Base-by-base conservation (phyloP, 2,888 invertebrate genomes). In the Belgica antarctica region DNA sequence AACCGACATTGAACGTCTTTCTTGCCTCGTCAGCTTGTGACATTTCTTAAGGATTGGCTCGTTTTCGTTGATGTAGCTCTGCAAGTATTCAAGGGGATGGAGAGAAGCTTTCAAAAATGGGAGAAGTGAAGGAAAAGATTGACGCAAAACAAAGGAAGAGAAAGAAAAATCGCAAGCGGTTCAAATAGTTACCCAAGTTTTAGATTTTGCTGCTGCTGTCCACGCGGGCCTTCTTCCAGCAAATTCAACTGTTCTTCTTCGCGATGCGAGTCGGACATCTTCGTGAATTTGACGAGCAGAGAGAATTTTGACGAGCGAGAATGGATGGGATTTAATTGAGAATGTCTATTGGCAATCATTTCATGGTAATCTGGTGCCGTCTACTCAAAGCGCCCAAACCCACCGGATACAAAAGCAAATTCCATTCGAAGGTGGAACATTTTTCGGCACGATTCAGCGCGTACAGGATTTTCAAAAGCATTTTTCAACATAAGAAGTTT, bases 181-280 rank as follows among this genome's bases (percentile, higher is more conserved):
- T 59, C 27, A 12, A n/a, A 71, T 82, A 86, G 87, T 91, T 93
- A 96, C 96, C 96, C 96, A 83, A 96, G 87, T 85, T 96, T 95
- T 82, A 96, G 89, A 83, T 94, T 93, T 86, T 96, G 96, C 65
- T 74, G 74, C 74, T 79, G 80, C 74, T 76, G 78, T 82, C 93
- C 92, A 79, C 91, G 87, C 80, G 94, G 89, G 79, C 90, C 93
- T 84, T 96, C 96, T 84, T 96, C 96, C 80, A 97, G 89, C 79
- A 97, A 88, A 77, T 94, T 94, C 79, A 94, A 92, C 83, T 94
- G 94, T 82, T 96, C 93, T 85, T 96, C 92, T 83, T 96, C 95
- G 78, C 92, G 89, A 81, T 91, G 90, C 80, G 94, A 93, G 83
- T 96, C 96, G 83, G 95, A 94, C 93, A 96, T 94, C 92, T 95